Evolutionary conservation across 2,113 vertebrate species (phyloP).

Genomic region (Pedionomus torquatus): DNA sequence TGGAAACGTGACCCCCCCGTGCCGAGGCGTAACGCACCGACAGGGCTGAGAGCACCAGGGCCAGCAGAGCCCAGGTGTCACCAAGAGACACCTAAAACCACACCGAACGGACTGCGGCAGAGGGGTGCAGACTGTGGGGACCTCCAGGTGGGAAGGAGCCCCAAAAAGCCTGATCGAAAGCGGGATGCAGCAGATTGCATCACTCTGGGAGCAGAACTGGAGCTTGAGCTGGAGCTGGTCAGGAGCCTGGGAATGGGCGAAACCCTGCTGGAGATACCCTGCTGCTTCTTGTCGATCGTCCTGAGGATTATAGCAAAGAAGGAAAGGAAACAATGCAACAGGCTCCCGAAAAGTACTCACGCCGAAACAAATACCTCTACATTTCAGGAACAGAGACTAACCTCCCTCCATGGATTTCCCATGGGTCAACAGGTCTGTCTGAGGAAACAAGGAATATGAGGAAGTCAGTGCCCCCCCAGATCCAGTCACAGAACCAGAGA

Average conservation of each 20-base stretch:
- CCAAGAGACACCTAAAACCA: not conserved
- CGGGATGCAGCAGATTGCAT: not conserved
- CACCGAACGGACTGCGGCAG: not conserved
- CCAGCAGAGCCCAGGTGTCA: not conserved
- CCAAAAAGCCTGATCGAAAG: not conserved
- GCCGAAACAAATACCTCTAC: not conserved
- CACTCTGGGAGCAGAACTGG: not conserved
- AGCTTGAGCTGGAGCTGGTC: not conserved
- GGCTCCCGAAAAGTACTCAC: not conserved
- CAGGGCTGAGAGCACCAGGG: not conserved
- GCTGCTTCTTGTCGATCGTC: not conserved
- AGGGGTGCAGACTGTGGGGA: not conserved
- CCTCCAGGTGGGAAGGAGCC: not conserved
- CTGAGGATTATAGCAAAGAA: not conserved
- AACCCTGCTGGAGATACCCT: not conserved
- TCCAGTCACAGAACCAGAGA: too few relatives aligned
- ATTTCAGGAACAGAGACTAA: not conserved
- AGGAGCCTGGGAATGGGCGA: accelerated
- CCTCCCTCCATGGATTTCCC: not conserved
- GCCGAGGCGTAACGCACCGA: not conserved
- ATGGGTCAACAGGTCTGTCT: not conserved
- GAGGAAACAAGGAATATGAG: not conserved
- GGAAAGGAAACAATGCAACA: not conserved
- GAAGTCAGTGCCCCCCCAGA: not conserved
- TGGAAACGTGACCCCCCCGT: not conserved